Base-by-base conservation (phyloP, 2,113 vertebrate genomes). In the Antennarius striatus region DNA sequence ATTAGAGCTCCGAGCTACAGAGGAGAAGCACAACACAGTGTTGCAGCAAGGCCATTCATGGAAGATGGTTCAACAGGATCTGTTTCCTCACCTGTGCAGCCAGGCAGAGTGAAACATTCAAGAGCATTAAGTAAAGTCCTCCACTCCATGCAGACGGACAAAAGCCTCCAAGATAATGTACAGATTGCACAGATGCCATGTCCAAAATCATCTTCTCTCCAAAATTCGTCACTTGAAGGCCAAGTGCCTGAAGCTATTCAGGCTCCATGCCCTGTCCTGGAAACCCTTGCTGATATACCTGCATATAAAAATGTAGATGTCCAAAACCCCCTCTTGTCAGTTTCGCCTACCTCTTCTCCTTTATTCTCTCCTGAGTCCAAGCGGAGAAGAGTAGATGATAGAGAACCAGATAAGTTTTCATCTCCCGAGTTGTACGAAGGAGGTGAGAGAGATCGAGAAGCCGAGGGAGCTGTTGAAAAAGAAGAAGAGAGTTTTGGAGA, bases 401-500 rank as follows among this genome's bases (percentile, higher is more conserved):
- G 47, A 42, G 68, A 70, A 59, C 56, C 30, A 17, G 90, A 86
- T 64, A 89, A 62, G 46, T 83, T 88, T 79, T 86, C 73, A 13
- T 90, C 88, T 64, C 92, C 93, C 16, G 89, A 92, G 73, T 78
- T 94, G 59, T 91, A 90, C 39, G 67, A 72, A 22, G 71, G 49
- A 39, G 77, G 75, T 2, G 80, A 77, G 68, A 88, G 88, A 75
- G 92, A 91, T 11, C 79, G 68, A 22, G 80, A 88, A 11, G 16
- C 1, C 0, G 56, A 64, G 10, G 68, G 32, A 62, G 51, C 36
- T 15, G 77, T 68, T 62, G 86, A 77, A 43, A 69, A n/a, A 42
- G 77, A 54, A 9, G 82, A 83, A 70, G 93, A 92, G 80, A 93
- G 90, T 58, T 98, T 98, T 83, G 94, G 95, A 60, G 94, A 97